A percentile compares a stretch with the other conserved stretches of the same genome.
phyloP scores from a whole-genome alignment of 2,113 vertebrate species.

The Potamarius usumacintae region DNA sequence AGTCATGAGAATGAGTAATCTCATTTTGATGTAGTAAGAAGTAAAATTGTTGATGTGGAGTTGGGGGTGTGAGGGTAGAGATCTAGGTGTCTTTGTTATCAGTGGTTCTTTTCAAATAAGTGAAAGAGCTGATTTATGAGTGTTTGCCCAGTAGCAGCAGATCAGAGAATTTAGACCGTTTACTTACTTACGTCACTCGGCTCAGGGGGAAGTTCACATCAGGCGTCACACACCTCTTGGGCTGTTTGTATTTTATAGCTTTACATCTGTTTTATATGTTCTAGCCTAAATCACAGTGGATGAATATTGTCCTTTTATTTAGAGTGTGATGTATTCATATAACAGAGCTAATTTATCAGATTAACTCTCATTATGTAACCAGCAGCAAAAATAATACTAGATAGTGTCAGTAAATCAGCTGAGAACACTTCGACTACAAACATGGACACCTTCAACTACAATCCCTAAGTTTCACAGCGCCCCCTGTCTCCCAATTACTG shows the following conservation, averaged over 20 bases:
- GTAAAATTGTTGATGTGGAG: background rate
- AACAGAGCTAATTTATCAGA: background rate
- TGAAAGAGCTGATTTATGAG: conserved; percentile 58
- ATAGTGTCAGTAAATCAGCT: too few relatives aligned
- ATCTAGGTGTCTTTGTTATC: background rate
- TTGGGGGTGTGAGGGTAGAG: background rate
- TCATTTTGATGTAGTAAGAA: background rate
- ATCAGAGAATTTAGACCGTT: conserved; percentile 72
- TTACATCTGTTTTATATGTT: background rate
- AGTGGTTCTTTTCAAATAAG: conserved; percentile 2
- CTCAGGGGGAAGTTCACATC: conserved; percentile 79
- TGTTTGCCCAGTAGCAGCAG: conserved; percentile 68
- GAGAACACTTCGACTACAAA: too few relatives aligned
- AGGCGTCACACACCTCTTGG: conserved; percentile 68
- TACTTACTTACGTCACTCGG: conserved; percentile 80
- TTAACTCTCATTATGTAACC: background rate
- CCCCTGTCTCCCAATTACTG: too few relatives aligned
- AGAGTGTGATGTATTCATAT: background rate
- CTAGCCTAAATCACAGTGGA: background rate
- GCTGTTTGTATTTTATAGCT: conserved; percentile 22
- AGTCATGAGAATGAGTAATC: background rate
- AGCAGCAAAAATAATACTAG: background rate
- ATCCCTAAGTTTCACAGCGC: too few relatives aligned
- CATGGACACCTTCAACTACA: too few relatives aligned
- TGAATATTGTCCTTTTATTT: background rate